These are phyloP conservation scores for Rhagologus leucostigma DNA, from an alignment of 2,113 vertebrate species.

Conservation along the genomic window DNA sequence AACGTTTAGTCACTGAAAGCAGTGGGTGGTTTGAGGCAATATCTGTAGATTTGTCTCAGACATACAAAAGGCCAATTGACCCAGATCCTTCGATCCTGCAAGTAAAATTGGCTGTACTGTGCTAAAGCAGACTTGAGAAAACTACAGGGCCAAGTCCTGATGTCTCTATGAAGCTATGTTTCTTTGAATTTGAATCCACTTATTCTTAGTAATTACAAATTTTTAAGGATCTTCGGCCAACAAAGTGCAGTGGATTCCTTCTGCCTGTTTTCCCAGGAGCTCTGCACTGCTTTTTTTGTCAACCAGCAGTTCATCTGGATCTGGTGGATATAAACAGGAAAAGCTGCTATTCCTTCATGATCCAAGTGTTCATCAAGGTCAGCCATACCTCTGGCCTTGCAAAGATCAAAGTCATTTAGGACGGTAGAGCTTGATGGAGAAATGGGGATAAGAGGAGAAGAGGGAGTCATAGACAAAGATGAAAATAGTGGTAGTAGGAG, in stretches of 20 bases:
- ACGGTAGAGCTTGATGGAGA: neutral
- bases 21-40: neutral
- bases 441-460: neutral
- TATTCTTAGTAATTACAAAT: neutral
- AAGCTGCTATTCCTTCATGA: neutral
- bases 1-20: neutral
- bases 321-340: neutral
- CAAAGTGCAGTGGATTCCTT: neutral
- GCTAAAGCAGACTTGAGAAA: neutral
- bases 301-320: neutral
- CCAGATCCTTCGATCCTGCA: neutral
- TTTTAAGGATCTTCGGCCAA: neutral
- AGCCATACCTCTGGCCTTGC: neutral
- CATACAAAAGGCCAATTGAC: neutral
- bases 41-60: neutral
- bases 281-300: neutral
- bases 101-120: neutral
- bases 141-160: neutral
- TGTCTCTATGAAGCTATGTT: neutral
- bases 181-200: neutral
- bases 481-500: neutral
- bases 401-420: neutral
- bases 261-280: neutral
- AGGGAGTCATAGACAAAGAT: neutral
- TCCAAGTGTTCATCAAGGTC: neutral